Evolutionary conservation across 2,797 vertebrate genomes (phyloP).

Genomic region (Hipposideros larvatus): DNA sequence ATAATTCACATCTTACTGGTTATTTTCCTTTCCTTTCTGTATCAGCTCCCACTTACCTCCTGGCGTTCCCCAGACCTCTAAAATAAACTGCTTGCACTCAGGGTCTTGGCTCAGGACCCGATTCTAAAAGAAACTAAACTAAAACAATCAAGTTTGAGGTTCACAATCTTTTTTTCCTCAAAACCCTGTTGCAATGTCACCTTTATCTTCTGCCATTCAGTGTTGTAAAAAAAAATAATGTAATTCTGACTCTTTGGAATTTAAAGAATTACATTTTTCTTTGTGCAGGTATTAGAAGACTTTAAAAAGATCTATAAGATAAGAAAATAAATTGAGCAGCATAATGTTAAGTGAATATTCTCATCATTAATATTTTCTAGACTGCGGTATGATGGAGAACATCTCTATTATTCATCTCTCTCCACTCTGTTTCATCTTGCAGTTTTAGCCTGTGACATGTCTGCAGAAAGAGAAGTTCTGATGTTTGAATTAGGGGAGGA

Average conservation of each 20-base stretch:
- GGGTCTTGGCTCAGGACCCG: neutral
- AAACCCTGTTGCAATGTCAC: neutral
- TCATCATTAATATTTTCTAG: neutral
- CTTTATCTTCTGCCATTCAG: neutral
- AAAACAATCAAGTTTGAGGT: neutral
- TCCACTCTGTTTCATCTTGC: neutral
- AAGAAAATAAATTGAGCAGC: neutral
- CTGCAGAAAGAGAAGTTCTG: neutral
- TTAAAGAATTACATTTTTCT: neutral
- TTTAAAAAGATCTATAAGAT: neutral
- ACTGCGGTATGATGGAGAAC: neutral
- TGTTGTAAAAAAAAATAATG: neutral
- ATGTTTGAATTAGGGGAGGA: neutral
- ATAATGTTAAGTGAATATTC: neutral
- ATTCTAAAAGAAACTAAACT: neutral
- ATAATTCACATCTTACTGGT: neutral
- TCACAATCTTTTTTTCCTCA: neutral
- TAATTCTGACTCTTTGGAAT: neutral
- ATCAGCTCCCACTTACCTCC: neutral
- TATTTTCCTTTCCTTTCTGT: neutral
- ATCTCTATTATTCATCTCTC: neutral
- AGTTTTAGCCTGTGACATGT: neutral
- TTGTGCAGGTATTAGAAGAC: neutral
- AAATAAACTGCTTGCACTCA: neutral
- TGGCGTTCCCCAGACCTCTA: neutral